A percentile compares a stretch with the other conserved stretches of the same genome.
Conservation (phyloP, 2,113 vertebrate genomes). For the Notarius quadriscutis region DNA sequence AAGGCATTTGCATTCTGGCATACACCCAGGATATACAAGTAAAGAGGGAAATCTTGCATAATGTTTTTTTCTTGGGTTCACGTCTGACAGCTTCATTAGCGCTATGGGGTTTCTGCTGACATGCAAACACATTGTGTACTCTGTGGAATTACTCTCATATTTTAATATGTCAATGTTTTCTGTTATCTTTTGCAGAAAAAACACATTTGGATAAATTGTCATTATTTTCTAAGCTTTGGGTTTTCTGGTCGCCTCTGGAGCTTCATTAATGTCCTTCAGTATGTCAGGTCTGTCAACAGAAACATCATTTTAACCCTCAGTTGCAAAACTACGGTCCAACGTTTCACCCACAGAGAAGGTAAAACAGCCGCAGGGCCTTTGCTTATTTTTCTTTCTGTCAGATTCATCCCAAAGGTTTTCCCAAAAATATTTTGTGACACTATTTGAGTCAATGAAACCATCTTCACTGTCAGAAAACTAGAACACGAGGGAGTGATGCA, state of each 20-base stretch:
- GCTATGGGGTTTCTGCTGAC: neutral
- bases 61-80: slow-evolving; percentile 5
- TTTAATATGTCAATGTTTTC: slow-evolving; percentile 1
- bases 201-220: neutral
- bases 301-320: slow-evolving; percentile 5
- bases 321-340: neutral
- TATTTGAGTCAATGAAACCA: neutral
- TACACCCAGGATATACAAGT: neutral
- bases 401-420: neutral
- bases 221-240: neutral
- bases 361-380: neutral
- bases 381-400: slow-evolving; percentile 22
- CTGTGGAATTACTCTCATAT: neutral
- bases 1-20: neutral
- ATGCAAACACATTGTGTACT: neutral
- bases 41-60: neutral
- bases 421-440: neutral
- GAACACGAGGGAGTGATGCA: neutral
- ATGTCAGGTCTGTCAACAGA: slow-evolving; percentile 19
- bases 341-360: neutral
- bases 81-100: neutral
- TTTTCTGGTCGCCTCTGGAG: neutral
- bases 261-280: slow-evolving; percentile 6
- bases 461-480: neutral
- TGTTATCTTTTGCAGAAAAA: neutral